Conservation (phyloP, 2,113 vertebrate genomes). For the Megaceryle torquata region DNA sequence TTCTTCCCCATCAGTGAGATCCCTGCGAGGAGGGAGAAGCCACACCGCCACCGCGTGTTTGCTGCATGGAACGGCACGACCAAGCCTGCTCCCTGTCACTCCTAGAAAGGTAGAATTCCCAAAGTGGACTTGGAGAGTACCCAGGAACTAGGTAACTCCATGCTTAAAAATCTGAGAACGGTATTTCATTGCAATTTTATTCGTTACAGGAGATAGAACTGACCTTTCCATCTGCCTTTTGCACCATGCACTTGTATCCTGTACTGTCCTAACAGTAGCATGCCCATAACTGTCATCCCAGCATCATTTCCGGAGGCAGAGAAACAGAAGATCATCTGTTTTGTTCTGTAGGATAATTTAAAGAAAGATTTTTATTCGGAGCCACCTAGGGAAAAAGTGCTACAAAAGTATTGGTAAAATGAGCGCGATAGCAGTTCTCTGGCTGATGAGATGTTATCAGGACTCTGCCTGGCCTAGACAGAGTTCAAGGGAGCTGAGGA, state of each 20-base stretch:
- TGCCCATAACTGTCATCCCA: fast-evolving
- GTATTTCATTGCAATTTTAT: background rate
- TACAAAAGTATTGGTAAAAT: background rate
- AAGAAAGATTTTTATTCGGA: background rate
- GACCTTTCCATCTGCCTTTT: background rate
- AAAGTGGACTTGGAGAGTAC: fast-evolving
- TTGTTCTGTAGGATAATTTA: background rate
- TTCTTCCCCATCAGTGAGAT: fast-evolving
- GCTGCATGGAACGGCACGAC: background rate
- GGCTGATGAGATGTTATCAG: background rate
- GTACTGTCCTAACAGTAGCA: background rate
- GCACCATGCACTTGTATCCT: background rate
- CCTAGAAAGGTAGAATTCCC: fast-evolving
- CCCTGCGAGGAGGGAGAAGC: background rate
- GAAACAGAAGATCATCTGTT: background rate
- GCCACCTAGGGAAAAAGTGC: background rate
- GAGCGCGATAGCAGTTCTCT: background rate
- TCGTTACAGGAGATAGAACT: background rate
- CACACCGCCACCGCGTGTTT: conserved; percentile 26
- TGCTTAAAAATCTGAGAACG: background rate
- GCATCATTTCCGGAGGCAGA: background rate
- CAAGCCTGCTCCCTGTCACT: fast-evolving
- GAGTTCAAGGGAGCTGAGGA: background rate
- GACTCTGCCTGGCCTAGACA: background rate
- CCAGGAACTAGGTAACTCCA: background rate